These are phyloP conservation scores for Suncus etruscus DNA, from an alignment of 2,113 vertebrate genomes.

Conservation along the genomic window DNA sequence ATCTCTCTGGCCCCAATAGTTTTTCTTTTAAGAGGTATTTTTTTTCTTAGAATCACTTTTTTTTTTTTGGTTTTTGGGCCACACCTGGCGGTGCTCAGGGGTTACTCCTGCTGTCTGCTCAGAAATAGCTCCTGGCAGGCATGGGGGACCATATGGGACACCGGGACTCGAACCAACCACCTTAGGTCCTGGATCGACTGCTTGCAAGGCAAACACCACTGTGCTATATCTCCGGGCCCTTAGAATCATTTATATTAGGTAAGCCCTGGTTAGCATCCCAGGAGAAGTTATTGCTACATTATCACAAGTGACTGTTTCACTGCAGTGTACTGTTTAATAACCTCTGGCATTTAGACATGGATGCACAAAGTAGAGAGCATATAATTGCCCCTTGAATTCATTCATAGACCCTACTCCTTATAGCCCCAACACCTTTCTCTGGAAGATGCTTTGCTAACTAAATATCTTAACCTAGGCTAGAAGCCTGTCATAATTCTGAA, in stretches of 20 bases:
- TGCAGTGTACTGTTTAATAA: neutral
- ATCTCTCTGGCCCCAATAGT: no score
- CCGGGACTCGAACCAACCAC: no score
- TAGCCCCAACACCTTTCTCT: neutral
- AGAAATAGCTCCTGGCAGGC: no score
- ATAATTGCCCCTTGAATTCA: neutral
- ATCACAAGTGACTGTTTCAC: neutral
- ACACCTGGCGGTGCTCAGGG: no score
- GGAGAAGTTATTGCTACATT: neutral
- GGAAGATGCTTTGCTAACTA: neutral
- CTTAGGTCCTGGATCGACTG: no score
- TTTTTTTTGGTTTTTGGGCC: no score
- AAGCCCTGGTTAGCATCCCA: neutral
- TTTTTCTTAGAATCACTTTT: no score
- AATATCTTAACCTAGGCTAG: neutral
- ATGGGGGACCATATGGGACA: no score
- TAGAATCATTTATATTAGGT: neutral
- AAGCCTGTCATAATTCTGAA: neutral
- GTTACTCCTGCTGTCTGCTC: no score
- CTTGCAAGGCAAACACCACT: no score
- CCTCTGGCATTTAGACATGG: neutral
- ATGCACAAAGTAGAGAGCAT: neutral
- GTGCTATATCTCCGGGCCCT: no score
- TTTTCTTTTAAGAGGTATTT: no score
- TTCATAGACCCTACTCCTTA: neutral